A percentile compares a stretch with the other conserved stretches of the same genome.
These are phyloP conservation scores for Mythimna pallens DNA, from an alignment of 2,888 invertebrate species.

Conservation along the genomic window DNA sequence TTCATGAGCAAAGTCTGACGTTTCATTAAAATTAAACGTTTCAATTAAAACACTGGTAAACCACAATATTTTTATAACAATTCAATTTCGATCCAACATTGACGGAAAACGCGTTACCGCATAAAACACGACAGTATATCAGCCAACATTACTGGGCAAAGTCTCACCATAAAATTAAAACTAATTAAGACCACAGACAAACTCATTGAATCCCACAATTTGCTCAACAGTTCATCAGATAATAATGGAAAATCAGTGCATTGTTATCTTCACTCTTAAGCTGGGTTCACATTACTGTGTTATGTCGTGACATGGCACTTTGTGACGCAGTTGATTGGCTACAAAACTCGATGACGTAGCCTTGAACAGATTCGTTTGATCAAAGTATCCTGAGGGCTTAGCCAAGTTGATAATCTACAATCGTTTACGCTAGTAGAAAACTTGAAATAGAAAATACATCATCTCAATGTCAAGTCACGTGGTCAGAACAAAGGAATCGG, in stretches of 20 bases:
- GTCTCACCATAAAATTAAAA: slow-evolving; percentile 14
- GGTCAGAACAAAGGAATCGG: no score
- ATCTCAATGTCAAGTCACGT: no score
- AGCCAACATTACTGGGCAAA: neutral
- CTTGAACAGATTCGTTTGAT: no score
- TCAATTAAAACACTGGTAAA: neutral
- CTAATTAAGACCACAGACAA: slow-evolving; percentile 20
- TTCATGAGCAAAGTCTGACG: neutral
- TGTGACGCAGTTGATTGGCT: neutral
- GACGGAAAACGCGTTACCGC: neutral
- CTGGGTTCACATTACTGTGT: neutral
- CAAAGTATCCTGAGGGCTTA: no score
- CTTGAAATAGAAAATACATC: no score
- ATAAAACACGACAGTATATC: neutral
- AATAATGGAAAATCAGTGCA: slow-evolving; percentile 34
- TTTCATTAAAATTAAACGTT: neutral
- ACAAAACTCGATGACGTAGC: no score
- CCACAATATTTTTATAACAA: neutral
- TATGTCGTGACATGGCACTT: neutral
- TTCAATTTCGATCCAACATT: neutral
- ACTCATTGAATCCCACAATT: neutral
- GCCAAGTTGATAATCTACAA: no score
- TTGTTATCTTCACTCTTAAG: slow-evolving; percentile 5
- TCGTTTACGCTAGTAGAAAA: no score
- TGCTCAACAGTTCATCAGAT: slow-evolving; percentile 35